Base-by-base conservation (phyloP, 1,140 invertebrate species). In the Rhagoletis pomonella region DNA sequence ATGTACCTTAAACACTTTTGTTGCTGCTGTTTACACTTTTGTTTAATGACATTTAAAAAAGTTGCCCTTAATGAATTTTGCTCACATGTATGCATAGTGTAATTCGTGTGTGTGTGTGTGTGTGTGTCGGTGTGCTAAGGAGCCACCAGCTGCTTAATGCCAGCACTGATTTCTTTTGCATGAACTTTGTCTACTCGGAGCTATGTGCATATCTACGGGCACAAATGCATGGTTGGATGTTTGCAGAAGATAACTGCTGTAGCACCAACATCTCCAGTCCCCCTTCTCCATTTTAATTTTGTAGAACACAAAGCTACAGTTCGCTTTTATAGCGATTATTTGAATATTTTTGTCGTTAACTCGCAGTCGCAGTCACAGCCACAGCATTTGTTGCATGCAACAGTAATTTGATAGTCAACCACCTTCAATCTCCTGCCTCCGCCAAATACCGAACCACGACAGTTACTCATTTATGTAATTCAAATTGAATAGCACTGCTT, bases 311-410 rank as follows among this genome's bases (percentile, higher is more conserved):
- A 14, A 29, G 19, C 42, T 77, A 4, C 10, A 17, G 29, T 17
- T 19, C 73, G n/a, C 47, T 58, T 55, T 81, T 81, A 81, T 58
- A 29, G 73, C 73, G 47, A 10, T 81, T 81, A 81, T 81, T 81
- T 81, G 73, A 81, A 81, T 81, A 81, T 81, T 81, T 81, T 81
- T 81, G 44, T 81, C 73, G 47, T 81, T 81, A 81, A 55, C 73
- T 81, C 29, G n/a, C 64, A 64, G 4, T 12, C 62, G 1, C 10
- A 67, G 19, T 44, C 50, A 55, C 2, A n/a, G n/a, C n/a, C n/a
- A 55, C 50, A 55, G 73, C 19, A 29, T 29, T n/a, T 81, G 47
- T 81, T 81, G 73, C 73, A 81, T 81, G 73, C 73, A 81, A 81
- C 73, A 7, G 47, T 12, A 81, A 50, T 77, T 77, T 50, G 69